A percentile compares a stretch with the other conserved stretches of the same genome.
phyloP scores from a whole-genome alignment of 2,888 invertebrate species.

The Nematopogon swammerdamellus region DNA sequence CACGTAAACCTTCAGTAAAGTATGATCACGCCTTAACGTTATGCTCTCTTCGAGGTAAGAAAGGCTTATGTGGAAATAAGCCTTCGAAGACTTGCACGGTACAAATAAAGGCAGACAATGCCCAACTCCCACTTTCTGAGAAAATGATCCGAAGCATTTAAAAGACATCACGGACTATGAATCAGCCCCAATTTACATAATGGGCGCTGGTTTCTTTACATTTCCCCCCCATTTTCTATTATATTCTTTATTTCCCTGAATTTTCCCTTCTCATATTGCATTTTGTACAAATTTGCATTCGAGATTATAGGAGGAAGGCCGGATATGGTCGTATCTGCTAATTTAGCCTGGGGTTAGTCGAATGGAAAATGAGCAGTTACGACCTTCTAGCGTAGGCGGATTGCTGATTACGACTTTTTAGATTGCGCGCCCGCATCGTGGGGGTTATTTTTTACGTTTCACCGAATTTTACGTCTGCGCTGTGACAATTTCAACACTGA shows the following conservation, averaged over 20 bases:
- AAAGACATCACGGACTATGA: slow-evolving; percentile 6
- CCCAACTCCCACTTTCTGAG: not conserved
- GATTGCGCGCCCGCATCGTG: not conserved
- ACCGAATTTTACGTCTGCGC: not conserved
- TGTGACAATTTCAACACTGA: no score
- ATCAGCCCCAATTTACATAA: slow-evolving; percentile 6
- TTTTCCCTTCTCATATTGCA: slow-evolving; percentile 5
- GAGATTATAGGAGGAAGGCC: slow-evolving; percentile 18
- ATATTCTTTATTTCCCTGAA: slow-evolving; percentile 4
- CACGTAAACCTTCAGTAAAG: no score
- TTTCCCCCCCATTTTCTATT: slow-evolving; percentile 6
- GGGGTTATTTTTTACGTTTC: not conserved
- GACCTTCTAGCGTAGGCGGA: not conserved
- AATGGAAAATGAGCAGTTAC: not conserved
- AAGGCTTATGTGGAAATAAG: no score
- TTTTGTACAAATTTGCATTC: slow-evolving; percentile 22
- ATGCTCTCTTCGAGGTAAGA: no score
- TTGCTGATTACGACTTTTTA: not conserved
- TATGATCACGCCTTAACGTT: no score
- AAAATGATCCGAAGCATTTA: slow-evolving; percentile 7
- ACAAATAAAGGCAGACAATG: no score
- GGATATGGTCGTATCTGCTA: not conserved
- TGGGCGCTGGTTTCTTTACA: slow-evolving; percentile 5
- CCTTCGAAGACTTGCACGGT: no score
- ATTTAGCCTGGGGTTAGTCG: not conserved